Evolutionary conservation across 2,797 vertebrate genomes (phyloP).

Genomic region (Bradypodion ventrale): DNA sequence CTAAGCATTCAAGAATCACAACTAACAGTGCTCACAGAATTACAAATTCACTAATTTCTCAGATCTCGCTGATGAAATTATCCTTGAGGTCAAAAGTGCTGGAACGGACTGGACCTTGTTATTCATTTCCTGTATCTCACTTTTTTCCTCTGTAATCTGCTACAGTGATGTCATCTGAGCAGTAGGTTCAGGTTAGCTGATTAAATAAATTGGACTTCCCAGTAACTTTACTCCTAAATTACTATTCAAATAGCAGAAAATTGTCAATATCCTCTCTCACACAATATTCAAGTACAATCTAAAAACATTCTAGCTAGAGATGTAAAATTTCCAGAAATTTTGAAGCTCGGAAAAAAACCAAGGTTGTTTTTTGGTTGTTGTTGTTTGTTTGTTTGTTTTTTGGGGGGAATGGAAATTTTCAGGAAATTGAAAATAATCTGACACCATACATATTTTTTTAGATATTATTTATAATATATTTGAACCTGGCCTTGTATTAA

Average conservation of each 20-base stretch:
- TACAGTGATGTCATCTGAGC: neutral
- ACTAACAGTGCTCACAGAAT: neutral
- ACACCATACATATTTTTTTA: too few relatives aligned
- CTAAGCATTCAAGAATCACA: neutral
- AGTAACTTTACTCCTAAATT: neutral
- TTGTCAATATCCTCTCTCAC: too few relatives aligned
- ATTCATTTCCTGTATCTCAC: neutral
- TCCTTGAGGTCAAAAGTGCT: neutral
- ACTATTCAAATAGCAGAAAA: conserved; percentile 1
- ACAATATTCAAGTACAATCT: conserved; percentile 2
- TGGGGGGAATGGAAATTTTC: too few relatives aligned
- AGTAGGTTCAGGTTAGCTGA: neutral
- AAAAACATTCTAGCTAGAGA: too few relatives aligned
- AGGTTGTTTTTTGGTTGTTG: too few relatives aligned
- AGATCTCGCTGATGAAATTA: neutral
- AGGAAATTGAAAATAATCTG: too few relatives aligned
- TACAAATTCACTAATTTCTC: neutral
- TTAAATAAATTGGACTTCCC: neutral
- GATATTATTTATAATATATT: too few relatives aligned
- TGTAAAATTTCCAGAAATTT: too few relatives aligned
- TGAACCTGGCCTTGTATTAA: too few relatives aligned
- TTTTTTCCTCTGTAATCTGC: neutral
- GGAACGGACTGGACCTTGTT: neutral
- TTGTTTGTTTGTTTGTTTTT: too few relatives aligned
- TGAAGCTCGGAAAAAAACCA: too few relatives aligned